These are phyloP conservation scores for Condylostylus longicornis DNA, from an alignment of 1,140 invertebrate genomes.

Conservation along the genomic window DNA sequence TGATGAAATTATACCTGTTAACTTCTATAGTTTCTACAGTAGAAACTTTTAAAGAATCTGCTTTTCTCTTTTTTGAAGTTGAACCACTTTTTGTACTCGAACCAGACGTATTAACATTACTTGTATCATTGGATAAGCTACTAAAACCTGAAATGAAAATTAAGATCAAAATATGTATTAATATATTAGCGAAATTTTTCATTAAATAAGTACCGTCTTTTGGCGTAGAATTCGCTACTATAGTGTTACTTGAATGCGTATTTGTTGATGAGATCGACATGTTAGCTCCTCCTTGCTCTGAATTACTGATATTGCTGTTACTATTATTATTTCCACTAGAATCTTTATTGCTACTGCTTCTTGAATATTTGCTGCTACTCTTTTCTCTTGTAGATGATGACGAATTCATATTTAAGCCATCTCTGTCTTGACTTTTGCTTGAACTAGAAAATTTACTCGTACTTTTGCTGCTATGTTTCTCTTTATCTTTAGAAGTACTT, in stretches of 20 bases:
- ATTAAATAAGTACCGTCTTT: no score
- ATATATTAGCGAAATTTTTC: no score
- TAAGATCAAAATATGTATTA: no score
- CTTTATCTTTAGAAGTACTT: constrained; percentile 20
- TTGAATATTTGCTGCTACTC: constrained; percentile 3
- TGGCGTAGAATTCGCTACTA: no score
- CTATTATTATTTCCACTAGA: constrained; percentile 7
- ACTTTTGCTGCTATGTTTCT: constrained; percentile 28
- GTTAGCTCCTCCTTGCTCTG: no score
- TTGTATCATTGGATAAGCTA: no score
- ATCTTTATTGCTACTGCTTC: constrained; percentile 9
- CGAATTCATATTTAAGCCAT: constrained; percentile 17
- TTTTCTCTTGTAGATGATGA: constrained; percentile 15
- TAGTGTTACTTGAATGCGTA: no score
- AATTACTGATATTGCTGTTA: constrained; percentile 6
- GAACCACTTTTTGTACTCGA: neutral
- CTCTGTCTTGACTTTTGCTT: constrained; percentile 28
- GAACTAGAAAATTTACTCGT: constrained; percentile 19
- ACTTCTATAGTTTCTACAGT: constrained; percentile 13
- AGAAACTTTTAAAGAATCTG: constrained; percentile 15
- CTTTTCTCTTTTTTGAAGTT: constrained; percentile 23
- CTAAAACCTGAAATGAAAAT: no score
- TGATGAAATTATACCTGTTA: constrained; percentile 17
- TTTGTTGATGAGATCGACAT: no score
- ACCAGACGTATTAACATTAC: neutral